Conservation (phyloP, 2,888 invertebrate genomes). For the Amphiduros pacificus region DNA sequence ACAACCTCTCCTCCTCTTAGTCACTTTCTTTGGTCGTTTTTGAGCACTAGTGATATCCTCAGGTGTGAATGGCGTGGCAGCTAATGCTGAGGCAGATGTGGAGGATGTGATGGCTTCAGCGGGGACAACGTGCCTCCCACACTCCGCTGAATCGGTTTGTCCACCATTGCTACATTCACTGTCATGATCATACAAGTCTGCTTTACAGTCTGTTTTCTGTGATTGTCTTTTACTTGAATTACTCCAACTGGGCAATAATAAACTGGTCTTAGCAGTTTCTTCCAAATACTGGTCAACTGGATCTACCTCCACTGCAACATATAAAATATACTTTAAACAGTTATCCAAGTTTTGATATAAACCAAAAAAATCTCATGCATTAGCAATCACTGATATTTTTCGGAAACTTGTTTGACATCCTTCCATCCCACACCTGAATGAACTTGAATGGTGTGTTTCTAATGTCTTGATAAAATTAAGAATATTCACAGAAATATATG, state of each 20-base stretch:
- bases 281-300: conserved; percentile 32
- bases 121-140: no score
- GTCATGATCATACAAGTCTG: neutral
- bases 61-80: no score
- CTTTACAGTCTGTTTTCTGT: neutral
- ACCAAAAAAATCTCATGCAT: neutral
- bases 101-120: no score
- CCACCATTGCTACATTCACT: neutral
- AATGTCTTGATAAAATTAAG: no score
- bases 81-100: neutral
- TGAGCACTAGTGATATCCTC: neutral
- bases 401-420: neutral
- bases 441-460: no score
- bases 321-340: neutral
- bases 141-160: no score
- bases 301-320: conserved; percentile 25
- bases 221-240: conserved; percentile 1
- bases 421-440: no score
- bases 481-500: neutral
- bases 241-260: conserved; percentile 1
- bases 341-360: no score
- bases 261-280: conserved; percentile 9
- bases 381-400: neutral
- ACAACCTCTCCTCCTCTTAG: neutral
- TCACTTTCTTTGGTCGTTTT: neutral